Evolutionary conservation across 2,113 vertebrate genomes (phyloP).

Genomic region (Gallinago paraguaiae): DNA sequence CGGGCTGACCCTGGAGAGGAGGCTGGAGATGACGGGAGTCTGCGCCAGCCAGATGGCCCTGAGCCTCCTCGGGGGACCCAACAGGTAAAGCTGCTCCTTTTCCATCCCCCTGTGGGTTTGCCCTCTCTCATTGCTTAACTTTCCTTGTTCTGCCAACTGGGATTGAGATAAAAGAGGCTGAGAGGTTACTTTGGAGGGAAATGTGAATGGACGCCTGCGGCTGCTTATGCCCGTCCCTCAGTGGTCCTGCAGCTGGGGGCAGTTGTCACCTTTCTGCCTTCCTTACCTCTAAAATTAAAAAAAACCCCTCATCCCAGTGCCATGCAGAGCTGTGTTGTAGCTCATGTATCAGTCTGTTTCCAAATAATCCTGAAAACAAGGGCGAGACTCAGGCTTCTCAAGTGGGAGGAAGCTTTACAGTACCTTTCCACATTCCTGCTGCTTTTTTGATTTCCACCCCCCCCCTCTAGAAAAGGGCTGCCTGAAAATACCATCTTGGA

Average conservation of each 20-base stretch:
- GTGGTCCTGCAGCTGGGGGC: not conserved
- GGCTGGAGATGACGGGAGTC: constrained; percentile 95
- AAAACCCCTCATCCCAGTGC: not conserved
- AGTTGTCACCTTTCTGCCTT: not conserved
- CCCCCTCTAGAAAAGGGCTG: not conserved
- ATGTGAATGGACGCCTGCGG: not conserved
- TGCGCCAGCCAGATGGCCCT: constrained; percentile 98
- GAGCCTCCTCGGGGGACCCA: constrained; percentile 93
- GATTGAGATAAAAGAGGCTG: not conserved
- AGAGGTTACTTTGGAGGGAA: not conserved
- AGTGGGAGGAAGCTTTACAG: not conserved
- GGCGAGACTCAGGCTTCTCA: not conserved
- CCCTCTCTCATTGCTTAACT: not conserved
- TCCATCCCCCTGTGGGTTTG: not conserved
- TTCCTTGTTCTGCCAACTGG: not conserved
- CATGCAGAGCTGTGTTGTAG: not conserved
- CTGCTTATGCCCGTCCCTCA: not conserved
- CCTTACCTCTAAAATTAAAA: not conserved
- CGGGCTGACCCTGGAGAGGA: constrained; percentile 89
- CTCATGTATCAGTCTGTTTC: not conserved
- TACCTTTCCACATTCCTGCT: not conserved
- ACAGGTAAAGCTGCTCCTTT: constrained; percentile 83
- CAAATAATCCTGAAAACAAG: not conserved
- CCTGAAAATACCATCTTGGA: not conserved
- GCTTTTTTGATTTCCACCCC: not conserved